These are phyloP conservation scores for Lamellibrachia luymesi DNA, from an alignment of 1,140 invertebrate species.

Conservation along the genomic window DNA sequence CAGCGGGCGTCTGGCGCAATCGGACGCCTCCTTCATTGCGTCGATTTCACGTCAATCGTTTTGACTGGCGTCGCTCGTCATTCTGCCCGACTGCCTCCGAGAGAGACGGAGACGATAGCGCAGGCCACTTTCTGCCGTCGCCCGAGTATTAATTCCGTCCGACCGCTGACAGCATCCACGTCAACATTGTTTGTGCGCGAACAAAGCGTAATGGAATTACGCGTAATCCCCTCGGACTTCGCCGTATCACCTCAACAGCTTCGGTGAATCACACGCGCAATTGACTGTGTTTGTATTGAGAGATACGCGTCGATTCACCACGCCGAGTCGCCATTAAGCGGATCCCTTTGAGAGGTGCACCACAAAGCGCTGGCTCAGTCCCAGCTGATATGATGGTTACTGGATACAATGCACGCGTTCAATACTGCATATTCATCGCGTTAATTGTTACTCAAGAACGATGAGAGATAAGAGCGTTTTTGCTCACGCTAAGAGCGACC, in stretches of 20 bases:
- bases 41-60: neutral
- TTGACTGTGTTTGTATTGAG: neutral
- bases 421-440: neutral
- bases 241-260: neutral
- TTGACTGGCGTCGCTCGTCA: neutral
- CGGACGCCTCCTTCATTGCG: neutral
- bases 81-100: neutral
- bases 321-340: neutral
- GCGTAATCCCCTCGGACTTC: neutral
- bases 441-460: constrained; percentile 5
- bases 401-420: neutral
- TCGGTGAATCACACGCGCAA: neutral
- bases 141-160: neutral
- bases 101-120: neutral
- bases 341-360: neutral
- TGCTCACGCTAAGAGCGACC: neutral
- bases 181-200: neutral
- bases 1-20: neutral
- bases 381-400: neutral
- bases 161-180: neutral
- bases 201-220: constrained; percentile 5
- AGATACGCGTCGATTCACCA: neutral
- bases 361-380: neutral
- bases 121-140: neutral
- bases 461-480: neutral